Evolutionary conservation across 2,888 invertebrate genomes (phyloP).

Genomic region (Melitaea athalia): DNA sequence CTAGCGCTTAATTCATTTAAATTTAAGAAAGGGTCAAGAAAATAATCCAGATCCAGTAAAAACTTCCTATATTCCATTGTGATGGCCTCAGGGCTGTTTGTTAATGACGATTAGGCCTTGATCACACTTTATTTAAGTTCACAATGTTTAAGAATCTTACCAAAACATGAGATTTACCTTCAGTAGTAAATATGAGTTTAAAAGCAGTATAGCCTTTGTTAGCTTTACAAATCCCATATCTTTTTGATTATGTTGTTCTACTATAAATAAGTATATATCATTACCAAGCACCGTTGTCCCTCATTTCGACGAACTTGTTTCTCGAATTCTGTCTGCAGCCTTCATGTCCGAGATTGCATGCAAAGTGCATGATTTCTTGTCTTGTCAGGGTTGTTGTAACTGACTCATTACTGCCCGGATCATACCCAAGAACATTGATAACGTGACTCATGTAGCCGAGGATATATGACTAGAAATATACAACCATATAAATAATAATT

Average conservation of each 20-base stretch:
- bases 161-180: no score
- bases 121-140: no score
- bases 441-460: slow-evolving; percentile 62
- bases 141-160: no score
- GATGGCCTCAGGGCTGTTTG: no score
- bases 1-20: no score
- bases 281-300: slow-evolving; percentile 49
- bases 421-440: slow-evolving; percentile 57
- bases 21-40: no score
- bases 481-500: background rate
- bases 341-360: slow-evolving; percentile 83
- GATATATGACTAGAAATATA: slow-evolving; percentile 53
- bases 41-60: no score
- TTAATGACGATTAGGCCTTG: no score
- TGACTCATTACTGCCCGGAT: slow-evolving; percentile 52
- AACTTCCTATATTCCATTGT: no score
- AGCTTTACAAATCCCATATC: no score
- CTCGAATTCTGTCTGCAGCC: slow-evolving; percentile 78
- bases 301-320: slow-evolving; percentile 54
- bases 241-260: background rate
- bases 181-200: no score
- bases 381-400: slow-evolving; percentile 72
- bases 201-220: no score
- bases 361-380: slow-evolving; percentile 82
- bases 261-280: slow-evolving; percentile 20